These are phyloP conservation scores for Pomatorhinus ruficollis DNA, from an alignment of 2,113 vertebrate genomes.

Conservation along the genomic window DNA sequence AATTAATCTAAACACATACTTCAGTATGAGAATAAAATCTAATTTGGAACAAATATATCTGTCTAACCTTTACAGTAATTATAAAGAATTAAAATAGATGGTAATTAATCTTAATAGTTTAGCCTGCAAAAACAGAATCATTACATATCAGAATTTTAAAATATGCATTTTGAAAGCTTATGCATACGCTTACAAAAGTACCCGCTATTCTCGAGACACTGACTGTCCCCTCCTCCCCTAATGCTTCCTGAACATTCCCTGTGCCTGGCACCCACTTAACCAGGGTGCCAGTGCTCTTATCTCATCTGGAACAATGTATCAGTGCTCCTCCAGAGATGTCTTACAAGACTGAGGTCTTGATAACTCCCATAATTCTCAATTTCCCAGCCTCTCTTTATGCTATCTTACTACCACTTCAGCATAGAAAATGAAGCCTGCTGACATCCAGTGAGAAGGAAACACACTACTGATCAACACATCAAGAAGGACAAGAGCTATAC, in stretches of 20 bases:
- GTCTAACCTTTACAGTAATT: slow-evolving; percentile 22
- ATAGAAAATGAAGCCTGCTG: neutral
- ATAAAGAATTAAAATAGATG: neutral
- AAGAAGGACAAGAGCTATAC: neutral
- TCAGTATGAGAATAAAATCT: slow-evolving; percentile 3
- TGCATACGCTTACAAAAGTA: neutral
- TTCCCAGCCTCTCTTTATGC: neutral
- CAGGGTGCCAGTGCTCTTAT: neutral
- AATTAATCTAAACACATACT: neutral
- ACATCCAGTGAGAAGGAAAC: neutral
- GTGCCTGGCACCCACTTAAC: neutral
- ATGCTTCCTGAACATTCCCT: neutral
- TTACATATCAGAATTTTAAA: neutral
- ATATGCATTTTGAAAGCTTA: neutral
- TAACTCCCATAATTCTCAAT: neutral
- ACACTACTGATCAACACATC: neutral
- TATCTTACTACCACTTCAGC: neutral
- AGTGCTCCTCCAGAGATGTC: neutral
- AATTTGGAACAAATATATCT: slow-evolving; percentile 20
- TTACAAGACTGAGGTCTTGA: neutral
- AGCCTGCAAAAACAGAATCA: neutral
- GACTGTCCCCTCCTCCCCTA: neutral
- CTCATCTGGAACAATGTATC: neutral
- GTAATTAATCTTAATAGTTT: slow-evolving; percentile 21
- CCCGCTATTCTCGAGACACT: neutral